Conservation (phyloP, 2,888 invertebrate genomes). For the Caenorhabditis macrosperma region DNA sequence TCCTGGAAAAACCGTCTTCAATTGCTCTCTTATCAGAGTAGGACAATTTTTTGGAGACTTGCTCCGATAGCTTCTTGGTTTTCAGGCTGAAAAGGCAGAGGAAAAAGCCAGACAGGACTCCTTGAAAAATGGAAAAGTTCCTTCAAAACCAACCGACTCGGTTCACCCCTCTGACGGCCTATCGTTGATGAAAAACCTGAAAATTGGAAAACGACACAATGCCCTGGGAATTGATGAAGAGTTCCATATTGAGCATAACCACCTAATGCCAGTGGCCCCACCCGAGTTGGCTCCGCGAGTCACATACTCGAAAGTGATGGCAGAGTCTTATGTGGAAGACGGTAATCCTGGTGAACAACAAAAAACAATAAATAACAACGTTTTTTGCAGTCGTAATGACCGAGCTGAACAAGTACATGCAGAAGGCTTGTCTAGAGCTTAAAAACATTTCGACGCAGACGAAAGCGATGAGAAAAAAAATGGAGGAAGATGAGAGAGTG, state of each 20-base stretch:
- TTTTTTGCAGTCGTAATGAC: constrained; percentile 36
- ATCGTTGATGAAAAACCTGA: constrained; percentile 59
- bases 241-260: constrained; percentile 54
- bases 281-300: constrained; percentile 36
- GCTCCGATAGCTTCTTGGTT: not conserved
- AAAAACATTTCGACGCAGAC: constrained; percentile 70
- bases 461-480: constrained; percentile 67
- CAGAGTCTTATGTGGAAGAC: constrained; percentile 52
- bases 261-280: constrained; percentile 42
- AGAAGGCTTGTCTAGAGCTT: constrained; percentile 72
- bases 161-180: constrained; percentile 54
- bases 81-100: constrained; percentile 63
- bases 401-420: constrained; percentile 68
- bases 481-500: constrained; percentile 74
- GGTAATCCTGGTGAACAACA: constrained; percentile 22
- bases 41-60: not conserved
- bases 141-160: constrained; percentile 18
- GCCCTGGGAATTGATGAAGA: constrained; percentile 53
- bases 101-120: constrained; percentile 50
- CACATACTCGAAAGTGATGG: constrained; percentile 45
- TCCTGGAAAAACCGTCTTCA: constrained; percentile 84
- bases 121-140: constrained; percentile 37
- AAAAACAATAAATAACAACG: not conserved
- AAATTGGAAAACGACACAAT: constrained; percentile 30
- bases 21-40: constrained; percentile 48